phyloP scores from a whole-genome alignment of 1,140 invertebrate genomes.

The Campoletis sonorensis region DNA sequence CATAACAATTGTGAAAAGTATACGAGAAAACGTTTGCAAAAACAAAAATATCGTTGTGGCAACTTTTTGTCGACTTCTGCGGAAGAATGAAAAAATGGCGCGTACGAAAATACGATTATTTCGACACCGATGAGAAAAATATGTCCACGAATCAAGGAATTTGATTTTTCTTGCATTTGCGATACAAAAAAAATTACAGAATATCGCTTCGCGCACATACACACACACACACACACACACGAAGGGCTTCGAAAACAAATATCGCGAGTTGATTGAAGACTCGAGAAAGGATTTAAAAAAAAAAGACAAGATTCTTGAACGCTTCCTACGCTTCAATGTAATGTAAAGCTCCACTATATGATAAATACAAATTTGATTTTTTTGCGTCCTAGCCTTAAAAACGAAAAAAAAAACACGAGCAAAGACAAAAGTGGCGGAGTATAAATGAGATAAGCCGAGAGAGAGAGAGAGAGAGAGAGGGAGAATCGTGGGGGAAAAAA shows the following conservation, averaged over 20 bases:
- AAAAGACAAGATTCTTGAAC: neutral
- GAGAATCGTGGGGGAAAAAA: too few relatives aligned
- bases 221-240: neutral
- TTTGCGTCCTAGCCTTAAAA: neutral
- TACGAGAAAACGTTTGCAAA: too few relatives aligned
- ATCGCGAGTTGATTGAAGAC: neutral
- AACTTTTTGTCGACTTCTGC: neutral
- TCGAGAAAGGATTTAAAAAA: neutral
- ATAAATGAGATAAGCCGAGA: neutral
- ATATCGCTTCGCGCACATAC: neutral
- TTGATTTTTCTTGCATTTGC: neutral
- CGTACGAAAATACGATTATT: neutral
- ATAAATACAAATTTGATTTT: neutral
- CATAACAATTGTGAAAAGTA: too few relatives aligned
- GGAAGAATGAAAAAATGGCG: neutral
- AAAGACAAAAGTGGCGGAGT: neutral
- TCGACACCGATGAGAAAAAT: neutral
- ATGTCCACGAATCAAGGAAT: neutral
- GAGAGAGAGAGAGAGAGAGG: neutral
- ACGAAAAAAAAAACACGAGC: too few relatives aligned
- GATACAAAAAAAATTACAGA: neutral
- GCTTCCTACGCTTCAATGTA: constrained; percentile 22
- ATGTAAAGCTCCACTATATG: neutral
- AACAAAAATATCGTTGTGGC: neutral
- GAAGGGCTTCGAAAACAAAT: constrained; percentile 26